A percentile compares a stretch with the other conserved stretches of the same genome.
These are phyloP conservation scores for Volucella zonaria DNA, from an alignment of 2,888 invertebrate genomes.

Conservation along the genomic window DNA sequence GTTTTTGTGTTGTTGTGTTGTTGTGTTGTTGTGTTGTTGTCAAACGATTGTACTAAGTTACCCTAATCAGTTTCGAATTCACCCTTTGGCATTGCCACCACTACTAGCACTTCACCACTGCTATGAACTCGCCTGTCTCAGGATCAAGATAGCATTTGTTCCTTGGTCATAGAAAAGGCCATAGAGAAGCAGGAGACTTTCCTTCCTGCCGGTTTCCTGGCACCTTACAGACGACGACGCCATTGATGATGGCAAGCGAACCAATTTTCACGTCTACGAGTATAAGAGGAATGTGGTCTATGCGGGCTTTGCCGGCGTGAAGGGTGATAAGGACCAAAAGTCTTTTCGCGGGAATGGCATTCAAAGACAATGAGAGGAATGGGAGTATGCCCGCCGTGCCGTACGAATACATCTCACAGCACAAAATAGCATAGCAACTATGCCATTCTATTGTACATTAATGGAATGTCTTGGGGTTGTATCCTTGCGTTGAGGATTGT, in stretches of 20 bases:
- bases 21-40: no score
- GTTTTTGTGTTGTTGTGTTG: no score
- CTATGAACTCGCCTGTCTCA: no score
- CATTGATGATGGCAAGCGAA: slow-evolving; percentile 59
- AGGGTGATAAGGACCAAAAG: background rate
- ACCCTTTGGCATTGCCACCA: slow-evolving; percentile 34
- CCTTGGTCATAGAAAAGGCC: no score
- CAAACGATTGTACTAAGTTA: slow-evolving; percentile 14
- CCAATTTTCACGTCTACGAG: slow-evolving; percentile 46
- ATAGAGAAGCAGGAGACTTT: no score
- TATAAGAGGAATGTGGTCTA: slow-evolving; percentile 50
- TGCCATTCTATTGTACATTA: slow-evolving; percentile 12
- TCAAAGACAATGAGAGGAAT: slow-evolving; percentile 49
- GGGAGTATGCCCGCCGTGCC: background rate
- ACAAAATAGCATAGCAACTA: slow-evolving; percentile 2
- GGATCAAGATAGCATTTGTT: no score
- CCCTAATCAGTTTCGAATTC: slow-evolving; percentile 43
- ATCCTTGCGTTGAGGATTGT: no score
- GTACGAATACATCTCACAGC: background rate
- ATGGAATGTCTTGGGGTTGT: slow-evolving; percentile 48
- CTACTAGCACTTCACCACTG: background rate
- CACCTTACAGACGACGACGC: slow-evolving; percentile 56
- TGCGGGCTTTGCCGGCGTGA: no score
- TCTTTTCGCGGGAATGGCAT: slow-evolving; percentile 33
- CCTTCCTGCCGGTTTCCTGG: slow-evolving; percentile 23